Evolutionary conservation across 2,888 invertebrate genomes (phyloP).

Genomic region (Trichogramma dendrolimi): DNA sequence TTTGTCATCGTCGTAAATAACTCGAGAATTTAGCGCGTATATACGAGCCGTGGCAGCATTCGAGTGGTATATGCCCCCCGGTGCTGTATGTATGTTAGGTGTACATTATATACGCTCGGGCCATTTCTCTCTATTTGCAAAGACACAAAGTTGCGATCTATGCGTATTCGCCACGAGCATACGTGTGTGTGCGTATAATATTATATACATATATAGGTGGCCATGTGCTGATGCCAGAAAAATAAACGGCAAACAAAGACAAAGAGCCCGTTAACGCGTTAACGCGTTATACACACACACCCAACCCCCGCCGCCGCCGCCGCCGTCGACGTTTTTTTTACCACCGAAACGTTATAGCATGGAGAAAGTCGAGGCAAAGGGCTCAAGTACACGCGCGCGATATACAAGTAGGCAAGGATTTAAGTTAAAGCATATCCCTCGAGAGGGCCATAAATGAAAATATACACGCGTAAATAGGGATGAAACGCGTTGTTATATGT

Average conservation of each 20-base stretch:
- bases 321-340: background rate
- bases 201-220: too few relatives aligned
- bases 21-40: too few relatives aligned
- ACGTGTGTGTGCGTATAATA: constrained; percentile 1
- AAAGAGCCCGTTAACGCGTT: constrained; percentile 2
- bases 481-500: too few relatives aligned
- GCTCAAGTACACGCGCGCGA: background rate
- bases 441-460: too few relatives aligned
- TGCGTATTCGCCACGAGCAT: too few relatives aligned
- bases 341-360: background rate
- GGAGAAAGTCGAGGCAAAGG: background rate
- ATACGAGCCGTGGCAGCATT: too few relatives aligned
- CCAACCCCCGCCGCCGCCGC: background rate
- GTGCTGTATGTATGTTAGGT: too few relatives aligned
- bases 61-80: too few relatives aligned
- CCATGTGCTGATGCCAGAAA: background rate
- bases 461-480: too few relatives aligned
- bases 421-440: too few relatives aligned
- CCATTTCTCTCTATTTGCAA: constrained; percentile 28
- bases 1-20: too few relatives aligned
- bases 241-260: constrained; percentile 12
- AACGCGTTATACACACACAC: too few relatives aligned
- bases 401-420: background rate
- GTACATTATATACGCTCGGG: background rate
- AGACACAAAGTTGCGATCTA: constrained; percentile 11